phyloP scores from a whole-genome alignment of 2,888 invertebrate species.

The Pogonocherus hispidulus region DNA sequence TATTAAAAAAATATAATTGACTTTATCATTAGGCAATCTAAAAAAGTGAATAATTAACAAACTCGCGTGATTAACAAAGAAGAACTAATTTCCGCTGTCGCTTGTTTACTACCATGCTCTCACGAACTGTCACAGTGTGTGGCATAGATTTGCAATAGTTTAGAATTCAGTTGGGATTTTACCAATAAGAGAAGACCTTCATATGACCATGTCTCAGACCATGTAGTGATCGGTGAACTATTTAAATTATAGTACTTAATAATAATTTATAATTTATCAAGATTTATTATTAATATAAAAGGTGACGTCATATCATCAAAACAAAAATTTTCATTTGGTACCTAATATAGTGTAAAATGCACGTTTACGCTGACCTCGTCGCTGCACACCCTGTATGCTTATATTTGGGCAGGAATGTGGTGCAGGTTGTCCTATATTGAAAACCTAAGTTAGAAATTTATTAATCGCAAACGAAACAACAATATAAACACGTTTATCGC shows the following conservation, averaged over 20 bases:
- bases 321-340: no score
- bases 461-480: slow-evolving; percentile 24
- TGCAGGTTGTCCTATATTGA: background rate
- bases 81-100: slow-evolving; percentile 43
- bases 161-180: slow-evolving; percentile 58
- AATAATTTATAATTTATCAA: no score
- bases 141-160: slow-evolving; percentile 66
- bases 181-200: slow-evolving; percentile 41
- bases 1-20: slow-evolving; percentile 3
- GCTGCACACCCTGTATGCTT: no score
- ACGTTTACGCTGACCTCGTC: no score
- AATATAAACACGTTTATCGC: slow-evolving; percentile 26
- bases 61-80: slow-evolving; percentile 18
- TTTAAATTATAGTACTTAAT: no score
- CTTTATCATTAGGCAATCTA: slow-evolving; percentile 7
- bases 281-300: no score
- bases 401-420: no score
- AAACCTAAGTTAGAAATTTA: slow-evolving; percentile 13
- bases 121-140: slow-evolving; percentile 64
- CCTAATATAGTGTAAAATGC: no score
- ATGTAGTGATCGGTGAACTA: no score
- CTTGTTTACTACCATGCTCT: slow-evolving; percentile 55
- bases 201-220: no score
- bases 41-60: slow-evolving; percentile 26
- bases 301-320: no score